These are phyloP conservation scores for Caenorhabditis elegans DNA, from an alignment of 1,140 invertebrate genomes.

Conservation along the genomic window DNA sequence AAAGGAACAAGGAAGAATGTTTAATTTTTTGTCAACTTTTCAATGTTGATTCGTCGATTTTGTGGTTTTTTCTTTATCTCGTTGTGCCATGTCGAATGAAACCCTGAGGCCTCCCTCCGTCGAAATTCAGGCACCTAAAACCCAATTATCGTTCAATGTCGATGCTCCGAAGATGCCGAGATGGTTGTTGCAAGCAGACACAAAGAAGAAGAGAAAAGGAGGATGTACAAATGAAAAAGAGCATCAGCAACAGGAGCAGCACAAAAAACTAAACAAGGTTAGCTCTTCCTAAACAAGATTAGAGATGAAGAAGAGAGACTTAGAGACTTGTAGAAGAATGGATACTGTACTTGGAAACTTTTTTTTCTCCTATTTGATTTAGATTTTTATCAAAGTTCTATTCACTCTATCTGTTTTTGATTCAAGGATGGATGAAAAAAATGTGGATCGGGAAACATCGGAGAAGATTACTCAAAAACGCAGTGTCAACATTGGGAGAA, in stretches of 20 bases:
- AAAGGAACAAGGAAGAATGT: neutral
- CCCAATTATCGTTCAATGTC: conserved; percentile 27
- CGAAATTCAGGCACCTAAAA: conserved; percentile 29
- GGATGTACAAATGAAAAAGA: conserved; percentile 1
- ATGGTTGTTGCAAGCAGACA: neutral
- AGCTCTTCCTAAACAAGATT: conserved; percentile 3
- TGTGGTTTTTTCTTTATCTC: neutral
- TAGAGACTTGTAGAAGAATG: neutral
- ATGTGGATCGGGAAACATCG: too few species aligned
- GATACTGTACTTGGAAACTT: neutral
- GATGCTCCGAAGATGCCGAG: neutral
- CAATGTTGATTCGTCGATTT: too few species aligned
- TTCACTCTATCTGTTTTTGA: too few species aligned
- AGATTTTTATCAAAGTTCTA: too few species aligned
- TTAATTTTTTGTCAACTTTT: too few species aligned
- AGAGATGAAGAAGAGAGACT: too few species aligned
- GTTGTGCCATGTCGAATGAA: neutral
- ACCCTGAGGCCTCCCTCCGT: neutral
- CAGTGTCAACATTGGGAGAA: neutral
- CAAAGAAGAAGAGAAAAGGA: neutral
- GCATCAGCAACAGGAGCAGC: neutral
- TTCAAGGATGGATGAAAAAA: neutral
- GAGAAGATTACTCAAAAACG: conserved; percentile 10
- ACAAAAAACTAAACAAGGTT: conserved; percentile 31
- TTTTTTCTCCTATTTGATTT: neutral